Evolutionary conservation across 2,888 invertebrate species (phyloP).

Genomic region (Dasysyrphus albostriatus): DNA sequence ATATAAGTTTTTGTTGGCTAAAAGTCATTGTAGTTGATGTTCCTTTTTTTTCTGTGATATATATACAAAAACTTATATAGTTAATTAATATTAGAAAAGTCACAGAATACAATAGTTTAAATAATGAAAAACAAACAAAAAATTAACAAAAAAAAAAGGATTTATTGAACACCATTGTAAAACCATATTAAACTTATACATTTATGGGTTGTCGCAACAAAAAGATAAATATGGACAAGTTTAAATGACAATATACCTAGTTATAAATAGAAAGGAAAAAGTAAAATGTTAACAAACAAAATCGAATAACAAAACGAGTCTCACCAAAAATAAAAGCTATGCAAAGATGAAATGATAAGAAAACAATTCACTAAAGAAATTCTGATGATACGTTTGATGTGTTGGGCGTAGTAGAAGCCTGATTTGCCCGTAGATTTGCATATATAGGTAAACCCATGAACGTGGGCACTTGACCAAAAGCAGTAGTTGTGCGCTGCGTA

Average conservation of each 20-base stretch:
- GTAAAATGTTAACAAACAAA: conserved; percentile 19
- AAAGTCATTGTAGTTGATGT: too few species aligned
- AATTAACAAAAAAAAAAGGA: conserved; percentile 45
- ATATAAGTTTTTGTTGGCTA: too few species aligned
- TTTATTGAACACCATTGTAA: conserved; percentile 69
- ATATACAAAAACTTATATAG: too few species aligned
- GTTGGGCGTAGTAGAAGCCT: conserved; percentile 45
- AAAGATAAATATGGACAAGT: conserved; percentile 31
- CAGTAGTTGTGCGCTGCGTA: conserved; percentile 80
- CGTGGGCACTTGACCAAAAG: conserved; percentile 83
- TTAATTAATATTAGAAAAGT: too few species aligned
- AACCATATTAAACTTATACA: conserved; percentile 33
- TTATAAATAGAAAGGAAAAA: conserved; percentile 2
- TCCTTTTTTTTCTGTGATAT: too few species aligned
- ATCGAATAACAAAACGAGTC: conserved; percentile 24
- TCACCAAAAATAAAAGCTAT: conserved; percentile 26
- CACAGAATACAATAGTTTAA: too few species aligned
- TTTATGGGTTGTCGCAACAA: conserved; percentile 25
- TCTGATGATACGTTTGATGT: conserved; percentile 50
- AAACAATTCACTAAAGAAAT: conserved; percentile 34
- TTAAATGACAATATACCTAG: conserved; percentile 19
- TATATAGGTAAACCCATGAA: conserved; percentile 94
- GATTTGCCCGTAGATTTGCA: conserved; percentile 79
- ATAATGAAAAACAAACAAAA: conserved; percentile 26
- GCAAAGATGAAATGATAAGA: background rate